phyloP scores from a whole-genome alignment of 35 echinoderm and acorn worm species.

The Holothuria glaberrima region DNA sequence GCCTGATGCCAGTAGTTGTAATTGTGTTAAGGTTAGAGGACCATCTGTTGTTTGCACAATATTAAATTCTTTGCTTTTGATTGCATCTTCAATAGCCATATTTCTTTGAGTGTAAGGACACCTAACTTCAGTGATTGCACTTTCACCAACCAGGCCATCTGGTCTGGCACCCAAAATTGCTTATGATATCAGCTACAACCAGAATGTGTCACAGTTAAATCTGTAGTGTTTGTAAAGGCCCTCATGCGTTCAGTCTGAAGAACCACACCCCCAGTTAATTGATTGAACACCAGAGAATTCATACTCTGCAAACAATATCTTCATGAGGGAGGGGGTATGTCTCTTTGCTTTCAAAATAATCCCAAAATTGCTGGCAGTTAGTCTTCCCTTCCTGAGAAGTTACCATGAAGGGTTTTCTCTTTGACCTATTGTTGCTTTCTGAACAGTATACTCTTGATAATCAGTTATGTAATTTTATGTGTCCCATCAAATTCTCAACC shows the following conservation, averaged over 20 bases:
- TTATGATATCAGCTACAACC: slow-evolving; percentile 19
- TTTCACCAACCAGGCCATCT: slow-evolving; percentile 9
- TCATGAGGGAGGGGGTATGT: slow-evolving; percentile 7
- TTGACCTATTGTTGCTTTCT: slow-evolving; percentile 19
- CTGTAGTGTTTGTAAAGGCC: background rate
- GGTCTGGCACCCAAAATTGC: slow-evolving; percentile 21
- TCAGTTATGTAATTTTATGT: background rate
- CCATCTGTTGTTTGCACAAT: background rate
- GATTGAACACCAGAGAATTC: slow-evolving; percentile 19
- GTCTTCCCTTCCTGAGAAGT: slow-evolving; percentile 9
- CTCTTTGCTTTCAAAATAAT: background rate
- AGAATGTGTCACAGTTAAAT: background rate
- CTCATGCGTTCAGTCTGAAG: slow-evolving; percentile 5
- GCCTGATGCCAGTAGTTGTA: slow-evolving; percentile 48
- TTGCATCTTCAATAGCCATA: slow-evolving; percentile 14
- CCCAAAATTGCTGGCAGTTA: slow-evolving; percentile 43
- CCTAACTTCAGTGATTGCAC: slow-evolving; percentile 41
- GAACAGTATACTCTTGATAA: background rate
- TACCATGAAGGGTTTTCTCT: slow-evolving; percentile 3
- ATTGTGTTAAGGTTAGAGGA: background rate
- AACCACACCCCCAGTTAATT: slow-evolving; percentile 33
- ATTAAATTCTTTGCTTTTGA: slow-evolving; percentile 5
- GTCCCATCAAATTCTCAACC: background rate
- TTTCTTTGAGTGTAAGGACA: slow-evolving; percentile 43
- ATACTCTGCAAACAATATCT: background rate